These are phyloP conservation scores for Adelognathus sp. DNA, from an alignment of 2,888 invertebrate genomes.

Conservation along the genomic window DNA sequence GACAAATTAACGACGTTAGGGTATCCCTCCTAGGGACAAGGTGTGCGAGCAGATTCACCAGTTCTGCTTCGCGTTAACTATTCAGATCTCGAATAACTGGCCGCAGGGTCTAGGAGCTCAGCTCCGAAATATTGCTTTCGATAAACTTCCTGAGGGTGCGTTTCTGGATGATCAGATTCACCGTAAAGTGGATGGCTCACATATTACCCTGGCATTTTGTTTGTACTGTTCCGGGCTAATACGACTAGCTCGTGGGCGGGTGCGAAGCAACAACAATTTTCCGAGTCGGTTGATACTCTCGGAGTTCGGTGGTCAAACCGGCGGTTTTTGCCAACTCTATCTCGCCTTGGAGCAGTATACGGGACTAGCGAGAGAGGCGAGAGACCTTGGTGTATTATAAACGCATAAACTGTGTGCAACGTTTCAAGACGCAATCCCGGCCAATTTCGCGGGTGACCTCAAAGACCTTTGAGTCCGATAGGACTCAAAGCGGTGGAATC, in stretches of 20 bases:
- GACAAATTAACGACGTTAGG: slow-evolving; percentile 73
- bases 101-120: too few relatives aligned
- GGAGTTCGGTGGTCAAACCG: not conserved
- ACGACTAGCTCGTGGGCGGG: not conserved
- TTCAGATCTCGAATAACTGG: not conserved
- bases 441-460: slow-evolving; percentile 47
- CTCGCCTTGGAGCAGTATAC: not conserved
- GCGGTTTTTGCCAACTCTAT: slow-evolving; percentile 22
- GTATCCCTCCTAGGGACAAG: slow-evolving; percentile 69
- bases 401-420: slow-evolving; percentile 64
- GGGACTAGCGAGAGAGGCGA: not conserved
- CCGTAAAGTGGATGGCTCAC: not conserved
- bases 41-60: slow-evolving; percentile 63
- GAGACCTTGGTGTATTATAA: slow-evolving; percentile 62
- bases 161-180: too few relatives aligned
- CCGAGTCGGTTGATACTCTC: slow-evolving; percentile 20
- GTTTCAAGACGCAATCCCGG: slow-evolving; percentile 55
- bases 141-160: too few relatives aligned
- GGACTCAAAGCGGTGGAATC: not conserved
- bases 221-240: not conserved
- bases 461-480: slow-evolving; percentile 36
- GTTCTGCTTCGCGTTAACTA: not conserved
- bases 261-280: slow-evolving; percentile 17
- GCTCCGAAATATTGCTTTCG: too few relatives aligned
- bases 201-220: slow-evolving; percentile 16